Evolutionary conservation across 1,140 invertebrate genomes (phyloP).

Genomic region (Delia radicum): DNA sequence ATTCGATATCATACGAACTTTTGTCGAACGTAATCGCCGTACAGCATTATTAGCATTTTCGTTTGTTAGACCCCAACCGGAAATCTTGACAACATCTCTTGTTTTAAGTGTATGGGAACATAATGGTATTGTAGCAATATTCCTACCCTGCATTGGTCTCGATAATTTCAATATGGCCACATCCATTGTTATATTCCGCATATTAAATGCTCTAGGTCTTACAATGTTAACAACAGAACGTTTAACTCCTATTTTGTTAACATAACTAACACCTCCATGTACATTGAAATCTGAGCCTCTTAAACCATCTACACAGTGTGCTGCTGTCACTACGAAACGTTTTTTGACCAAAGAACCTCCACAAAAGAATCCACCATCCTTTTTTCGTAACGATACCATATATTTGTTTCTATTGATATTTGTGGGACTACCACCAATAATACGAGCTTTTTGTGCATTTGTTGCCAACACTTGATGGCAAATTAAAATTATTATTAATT

Average conservation of each 20-base stretch:
- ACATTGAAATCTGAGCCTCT: conserved; percentile 29
- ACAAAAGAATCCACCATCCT: conserved; percentile 33
- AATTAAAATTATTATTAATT: not conserved
- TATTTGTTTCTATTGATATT: conserved; percentile 31
- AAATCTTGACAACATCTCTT: conserved; percentile 36
- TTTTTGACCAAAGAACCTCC: conserved; percentile 34
- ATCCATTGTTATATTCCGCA: conserved; percentile 31
- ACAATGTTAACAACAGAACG: conserved; percentile 27
- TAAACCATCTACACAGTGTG: conserved; percentile 33
- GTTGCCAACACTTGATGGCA: not conserved
- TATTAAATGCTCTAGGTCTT: conserved; percentile 27
- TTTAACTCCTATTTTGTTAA: conserved; percentile 30
- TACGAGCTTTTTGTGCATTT: conserved; percentile 18
- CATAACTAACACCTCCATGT: conserved; percentile 35
- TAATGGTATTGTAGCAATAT: conserved; percentile 33
- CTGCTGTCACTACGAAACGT: conserved; percentile 38
- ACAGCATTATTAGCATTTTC: not conserved
- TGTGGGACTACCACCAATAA: conserved; percentile 37
- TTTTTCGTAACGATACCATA: conserved; percentile 34
- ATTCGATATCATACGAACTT: not conserved
- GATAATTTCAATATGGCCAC: conserved; percentile 40
- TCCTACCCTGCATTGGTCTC: conserved; percentile 34
- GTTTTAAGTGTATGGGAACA: conserved; percentile 31
- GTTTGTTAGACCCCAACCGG: conserved; percentile 39
- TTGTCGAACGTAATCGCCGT: conserved; percentile 7